Evolutionary conservation across 2,888 invertebrate genomes (phyloP).

Genomic region (Amblyjoppa proteus): DNA sequence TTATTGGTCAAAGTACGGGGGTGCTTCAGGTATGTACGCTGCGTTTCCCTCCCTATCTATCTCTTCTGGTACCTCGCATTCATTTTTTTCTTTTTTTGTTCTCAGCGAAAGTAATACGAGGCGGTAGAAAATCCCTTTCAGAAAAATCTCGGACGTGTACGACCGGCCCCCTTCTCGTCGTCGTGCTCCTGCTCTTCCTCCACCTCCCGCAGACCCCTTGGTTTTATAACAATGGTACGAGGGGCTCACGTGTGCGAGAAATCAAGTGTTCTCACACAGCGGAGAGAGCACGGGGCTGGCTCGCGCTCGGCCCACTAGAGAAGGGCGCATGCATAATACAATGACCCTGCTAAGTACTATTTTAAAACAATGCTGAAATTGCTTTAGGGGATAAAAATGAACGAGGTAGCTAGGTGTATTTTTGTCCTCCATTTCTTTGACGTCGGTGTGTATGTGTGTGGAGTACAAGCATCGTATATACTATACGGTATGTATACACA

Average conservation of each 20-base stretch:
- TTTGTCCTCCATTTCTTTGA: slow-evolving; percentile 83
- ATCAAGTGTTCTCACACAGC: slow-evolving; percentile 85
- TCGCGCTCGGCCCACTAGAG: slow-evolving; percentile 76
- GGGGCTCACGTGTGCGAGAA: slow-evolving; percentile 84
- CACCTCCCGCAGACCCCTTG: slow-evolving; percentile 66
- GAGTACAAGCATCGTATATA: slow-evolving; percentile 29
- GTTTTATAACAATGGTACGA: slow-evolving; percentile 83
- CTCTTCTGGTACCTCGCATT: not conserved
- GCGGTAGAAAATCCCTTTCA: slow-evolving; percentile 74
- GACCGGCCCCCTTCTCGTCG: slow-evolving; percentile 54
- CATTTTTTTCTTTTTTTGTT: slow-evolving; percentile 20
- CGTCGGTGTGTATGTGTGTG: slow-evolving; percentile 60
- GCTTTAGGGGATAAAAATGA: slow-evolving; percentile 86
- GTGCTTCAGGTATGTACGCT: not conserved
- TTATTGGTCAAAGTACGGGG: not conserved
- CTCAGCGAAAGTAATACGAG: slow-evolving; percentile 41
- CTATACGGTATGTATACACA: slow-evolving; percentile 41
- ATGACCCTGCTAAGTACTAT: slow-evolving; percentile 85
- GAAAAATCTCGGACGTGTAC: slow-evolving; percentile 82
- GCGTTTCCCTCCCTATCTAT: not conserved
- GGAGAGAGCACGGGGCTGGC: slow-evolving; percentile 62
- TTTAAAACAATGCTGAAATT: slow-evolving; percentile 86
- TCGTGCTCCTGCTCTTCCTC: slow-evolving; percentile 53
- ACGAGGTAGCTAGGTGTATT: slow-evolving; percentile 85
- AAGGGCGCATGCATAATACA: slow-evolving; percentile 85